Evolutionary conservation across 2,797 vertebrate genomes (phyloP).

Genomic region (Aplochiton taeniatus): DNA sequence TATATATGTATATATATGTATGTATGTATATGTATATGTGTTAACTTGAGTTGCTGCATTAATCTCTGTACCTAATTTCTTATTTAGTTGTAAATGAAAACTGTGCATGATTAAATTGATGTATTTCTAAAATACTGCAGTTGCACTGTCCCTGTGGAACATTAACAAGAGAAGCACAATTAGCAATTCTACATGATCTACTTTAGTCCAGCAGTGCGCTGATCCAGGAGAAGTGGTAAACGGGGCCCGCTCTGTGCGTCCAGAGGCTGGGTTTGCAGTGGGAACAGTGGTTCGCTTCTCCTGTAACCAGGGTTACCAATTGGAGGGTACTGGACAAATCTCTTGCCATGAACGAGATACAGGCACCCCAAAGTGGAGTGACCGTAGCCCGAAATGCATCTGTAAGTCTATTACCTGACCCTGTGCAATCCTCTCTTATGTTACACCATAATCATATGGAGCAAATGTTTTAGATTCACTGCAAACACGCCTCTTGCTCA

Average conservation of each 20-base stretch:
- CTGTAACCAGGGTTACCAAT: conserved; percentile 88
- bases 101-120: no score
- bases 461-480: conserved; percentile 6
- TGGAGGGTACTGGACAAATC: conserved; percentile 87
- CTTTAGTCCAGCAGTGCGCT: conserved; percentile 86
- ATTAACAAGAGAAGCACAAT: not conserved
- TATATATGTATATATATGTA: no score
- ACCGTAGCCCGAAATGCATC: conserved; percentile 91
- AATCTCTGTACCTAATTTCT: no score
- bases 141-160: not conserved
- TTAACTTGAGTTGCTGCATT: no score
- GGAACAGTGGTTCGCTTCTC: conserved; percentile 89
- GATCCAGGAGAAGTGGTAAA: conserved; percentile 90
- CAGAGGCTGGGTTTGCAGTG: conserved; percentile 85
- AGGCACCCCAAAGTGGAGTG: conserved; percentile 91
- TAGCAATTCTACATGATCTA: conserved; percentile 6
- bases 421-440: not conserved
- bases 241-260: conserved; percentile 83
- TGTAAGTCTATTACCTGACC: conserved; percentile 75
- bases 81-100: no score
- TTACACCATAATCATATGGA: not conserved
- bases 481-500: not conserved
- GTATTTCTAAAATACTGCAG: no score
- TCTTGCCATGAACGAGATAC: conserved; percentile 90
- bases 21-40: no score